Percentiles rank a stretch among this genome's conserved stretches.
Conservation (phyloP, 2,888 invertebrate species). For the Argyresthia goedartella region DNA sequence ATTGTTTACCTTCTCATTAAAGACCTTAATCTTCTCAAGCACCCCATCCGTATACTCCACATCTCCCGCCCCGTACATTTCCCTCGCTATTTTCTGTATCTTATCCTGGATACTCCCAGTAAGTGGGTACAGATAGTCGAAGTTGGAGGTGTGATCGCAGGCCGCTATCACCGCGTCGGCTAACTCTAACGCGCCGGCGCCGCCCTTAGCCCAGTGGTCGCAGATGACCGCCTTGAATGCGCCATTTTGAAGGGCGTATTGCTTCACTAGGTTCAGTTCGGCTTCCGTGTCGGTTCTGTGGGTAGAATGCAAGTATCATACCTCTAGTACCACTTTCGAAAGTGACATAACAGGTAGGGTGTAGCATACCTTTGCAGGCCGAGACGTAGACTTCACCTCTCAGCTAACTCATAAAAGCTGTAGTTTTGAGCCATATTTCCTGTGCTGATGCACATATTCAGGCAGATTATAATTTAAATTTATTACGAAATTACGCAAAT, state of each 20-base stretch:
- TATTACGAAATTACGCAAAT: too few species aligned
- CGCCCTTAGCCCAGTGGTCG: constrained; percentile 92
- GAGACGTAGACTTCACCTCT: too few species aligned
- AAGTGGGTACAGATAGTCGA: constrained; percentile 79
- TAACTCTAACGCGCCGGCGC: constrained; percentile 86
- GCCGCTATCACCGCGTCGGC: constrained; percentile 90
- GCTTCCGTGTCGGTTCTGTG: constrained; percentile 85
- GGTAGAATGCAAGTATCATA: constrained; percentile 7
- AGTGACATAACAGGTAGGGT: neutral
- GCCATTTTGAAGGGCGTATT: constrained; percentile 80
- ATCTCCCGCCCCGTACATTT: constrained; percentile 96
- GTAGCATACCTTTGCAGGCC: neutral
- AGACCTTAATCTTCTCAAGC: constrained; percentile 75
- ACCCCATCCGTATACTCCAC: constrained; percentile 84
- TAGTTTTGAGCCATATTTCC: too few species aligned
- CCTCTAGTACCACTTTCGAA: too few species aligned
- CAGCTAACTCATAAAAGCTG: too few species aligned
- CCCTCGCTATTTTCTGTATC: constrained; percentile 86
- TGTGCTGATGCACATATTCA: too few species aligned
- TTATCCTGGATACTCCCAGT: constrained; percentile 84
- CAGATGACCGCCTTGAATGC: constrained; percentile 91
- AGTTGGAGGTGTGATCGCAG: constrained; percentile 73
- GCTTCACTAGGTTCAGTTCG: constrained; percentile 84
- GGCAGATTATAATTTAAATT: too few species aligned
- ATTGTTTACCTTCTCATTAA: constrained; percentile 77